Evolutionary conservation across 2,113 vertebrate genomes (phyloP), one percentile per base, ranked within the genome.

Genomic region (Charadrius vociferus): DNA sequence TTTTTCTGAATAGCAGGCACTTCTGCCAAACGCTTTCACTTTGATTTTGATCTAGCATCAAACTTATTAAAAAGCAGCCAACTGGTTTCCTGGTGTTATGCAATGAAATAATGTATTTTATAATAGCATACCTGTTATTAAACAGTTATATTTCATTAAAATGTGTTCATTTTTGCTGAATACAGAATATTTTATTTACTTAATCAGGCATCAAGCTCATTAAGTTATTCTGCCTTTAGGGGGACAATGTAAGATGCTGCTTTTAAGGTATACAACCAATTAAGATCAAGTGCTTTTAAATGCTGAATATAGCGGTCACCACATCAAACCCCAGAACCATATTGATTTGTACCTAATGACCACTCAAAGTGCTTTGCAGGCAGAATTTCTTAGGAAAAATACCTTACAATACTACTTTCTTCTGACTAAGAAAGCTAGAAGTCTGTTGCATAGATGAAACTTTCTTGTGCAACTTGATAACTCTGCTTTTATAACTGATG

Each of bases 1-100:
- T 52, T 86, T 92, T 83, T 71, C 56, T 81, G 75, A 89, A 88
- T 13, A 72, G 82, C 82, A 95, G 61, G n/a, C 11, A 53, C 12
- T 27, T 87, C 72, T 13, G n/a, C 29, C 8, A 1, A 67, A 63
- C 14, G 17, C 12, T 52, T 27, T 39, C 19, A 52, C 11, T 59
- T 58, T 3, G 39, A 24, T 36, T 47, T 49, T 26, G 6, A 39
- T 26, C 6, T 36, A 71, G 13, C 27, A 81, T 15, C 32, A n/a
- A 6, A 32, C 7, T 34, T 34, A 75, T 0, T 45, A 63, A 75
- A 86, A 73, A 82, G 8, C 9, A 80, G 12, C 7, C 37, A 72
- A 22, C 3, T 0, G 0, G 5, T 78, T 78, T 74, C 23, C 43
- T 52, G 30, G 29, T 56, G 49, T 4, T 50, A 86, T 4, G 18